These are phyloP conservation scores for Trogon melanurus DNA, from an alignment of 2,113 vertebrate genomes.

Conservation along the genomic window DNA sequence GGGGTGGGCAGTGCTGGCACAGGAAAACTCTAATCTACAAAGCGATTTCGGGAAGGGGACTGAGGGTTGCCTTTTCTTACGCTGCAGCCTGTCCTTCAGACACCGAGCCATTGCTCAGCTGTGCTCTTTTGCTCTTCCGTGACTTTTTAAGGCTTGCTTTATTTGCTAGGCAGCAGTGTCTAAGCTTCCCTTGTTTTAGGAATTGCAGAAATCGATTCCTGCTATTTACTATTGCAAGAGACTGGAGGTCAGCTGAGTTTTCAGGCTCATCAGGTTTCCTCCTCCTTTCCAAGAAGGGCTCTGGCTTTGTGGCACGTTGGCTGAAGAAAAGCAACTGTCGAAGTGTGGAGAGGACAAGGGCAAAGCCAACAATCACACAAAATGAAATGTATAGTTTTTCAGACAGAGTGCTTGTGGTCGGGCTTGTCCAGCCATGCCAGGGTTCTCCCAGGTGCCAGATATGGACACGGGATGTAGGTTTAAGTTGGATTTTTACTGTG, in stretches of 20 bases:
- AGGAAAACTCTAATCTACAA: background rate
- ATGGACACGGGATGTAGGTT: rapidly evolving
- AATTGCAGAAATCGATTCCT: background rate
- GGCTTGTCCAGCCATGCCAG: background rate
- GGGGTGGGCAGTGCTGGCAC: background rate
- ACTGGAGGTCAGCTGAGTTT: background rate
- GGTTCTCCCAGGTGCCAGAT: background rate
- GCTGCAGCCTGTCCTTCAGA: background rate
- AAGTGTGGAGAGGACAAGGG: background rate
- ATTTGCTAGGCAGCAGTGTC: background rate
- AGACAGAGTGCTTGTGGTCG: background rate
- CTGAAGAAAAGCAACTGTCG: background rate
- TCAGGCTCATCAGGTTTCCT: constrained; percentile 9
- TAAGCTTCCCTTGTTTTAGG: background rate
- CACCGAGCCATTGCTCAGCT: background rate
- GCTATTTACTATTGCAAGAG: background rate
- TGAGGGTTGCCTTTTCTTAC: background rate
- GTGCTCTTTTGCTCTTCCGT: background rate
- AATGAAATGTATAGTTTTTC: background rate
- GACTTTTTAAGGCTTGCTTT: background rate
- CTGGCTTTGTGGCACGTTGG: background rate
- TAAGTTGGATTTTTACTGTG: background rate
- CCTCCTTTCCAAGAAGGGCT: background rate
- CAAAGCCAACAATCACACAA: background rate
- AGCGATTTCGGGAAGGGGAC: background rate